Conservation (phyloP, 1,140 invertebrate species). For the Tetranychus urticae region DNA sequence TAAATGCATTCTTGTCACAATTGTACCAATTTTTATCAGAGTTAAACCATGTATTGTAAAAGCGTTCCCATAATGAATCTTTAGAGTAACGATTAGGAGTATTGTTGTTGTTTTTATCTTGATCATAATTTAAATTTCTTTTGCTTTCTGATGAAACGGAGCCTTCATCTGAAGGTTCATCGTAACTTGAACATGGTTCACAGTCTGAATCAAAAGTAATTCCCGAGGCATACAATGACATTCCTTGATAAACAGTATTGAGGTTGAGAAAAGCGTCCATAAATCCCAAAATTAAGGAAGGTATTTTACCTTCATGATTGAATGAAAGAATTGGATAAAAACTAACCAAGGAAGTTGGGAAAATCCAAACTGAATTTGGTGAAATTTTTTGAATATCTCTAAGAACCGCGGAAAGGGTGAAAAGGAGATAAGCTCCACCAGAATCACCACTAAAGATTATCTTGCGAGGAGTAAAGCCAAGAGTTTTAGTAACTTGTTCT, state of each 20-base stretch:
- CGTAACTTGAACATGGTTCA: not conserved
- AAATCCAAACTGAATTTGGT: not conserved
- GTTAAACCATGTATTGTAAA: not conserved
- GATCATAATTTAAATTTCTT: not conserved
- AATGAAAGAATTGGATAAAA: not conserved
- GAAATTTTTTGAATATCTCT: not conserved
- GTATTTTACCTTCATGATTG: not conserved
- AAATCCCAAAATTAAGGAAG: not conserved
- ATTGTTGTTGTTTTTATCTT: not conserved
- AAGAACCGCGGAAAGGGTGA: not conserved
- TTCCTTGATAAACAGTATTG: not conserved
- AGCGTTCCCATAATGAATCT: not conserved
- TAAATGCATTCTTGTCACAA: not conserved
- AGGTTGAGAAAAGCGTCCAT: not conserved
- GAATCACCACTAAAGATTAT: constrained; percentile 45
- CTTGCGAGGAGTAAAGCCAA: constrained; percentile 7
- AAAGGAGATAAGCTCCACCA: constrained; percentile 71
- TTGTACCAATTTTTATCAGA: not conserved
- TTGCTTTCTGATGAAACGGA: not conserved
- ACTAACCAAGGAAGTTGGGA: not conserved
- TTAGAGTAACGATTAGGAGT: not conserved
- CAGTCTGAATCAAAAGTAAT: not conserved
- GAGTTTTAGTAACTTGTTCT: constrained; percentile 20
- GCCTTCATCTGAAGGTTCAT: not conserved
- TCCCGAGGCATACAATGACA: not conserved